phyloP scores from a whole-genome alignment of 2,888 invertebrate species.

The Adelognathus sp. region DNA sequence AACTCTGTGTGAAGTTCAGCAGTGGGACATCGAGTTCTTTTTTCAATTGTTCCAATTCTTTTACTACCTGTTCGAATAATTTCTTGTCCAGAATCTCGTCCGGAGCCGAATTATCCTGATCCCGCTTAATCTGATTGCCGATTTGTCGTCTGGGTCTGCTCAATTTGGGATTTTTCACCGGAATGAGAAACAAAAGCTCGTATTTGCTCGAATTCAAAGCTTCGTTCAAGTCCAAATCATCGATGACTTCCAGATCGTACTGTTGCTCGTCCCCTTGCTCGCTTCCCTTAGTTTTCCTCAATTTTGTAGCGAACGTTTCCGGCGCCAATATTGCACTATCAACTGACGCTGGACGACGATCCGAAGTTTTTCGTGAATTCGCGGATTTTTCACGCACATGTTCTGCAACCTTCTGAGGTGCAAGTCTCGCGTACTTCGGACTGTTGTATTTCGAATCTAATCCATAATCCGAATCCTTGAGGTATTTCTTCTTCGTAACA shows the following conservation, averaged over 20 bases:
- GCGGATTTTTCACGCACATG: background rate
- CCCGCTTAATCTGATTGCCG: slow-evolving; percentile 6
- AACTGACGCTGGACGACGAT: background rate
- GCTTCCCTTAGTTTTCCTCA: slow-evolving; percentile 24
- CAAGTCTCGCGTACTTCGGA: slow-evolving; percentile 46
- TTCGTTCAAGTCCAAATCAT: slow-evolving; percentile 39
- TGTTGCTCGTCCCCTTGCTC: background rate
- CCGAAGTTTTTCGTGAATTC: background rate
- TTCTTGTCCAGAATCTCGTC: too few relatives aligned
- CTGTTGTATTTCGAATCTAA: slow-evolving; percentile 7
- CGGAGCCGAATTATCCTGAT: background rate
- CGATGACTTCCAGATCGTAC: background rate
- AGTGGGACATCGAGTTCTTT: too few relatives aligned
- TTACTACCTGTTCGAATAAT: too few relatives aligned
- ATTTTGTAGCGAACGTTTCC: background rate
- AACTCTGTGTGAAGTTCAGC: too few relatives aligned
- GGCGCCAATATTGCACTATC: background rate
- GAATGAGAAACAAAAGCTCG: slow-evolving; percentile 59
- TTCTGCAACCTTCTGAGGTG: background rate
- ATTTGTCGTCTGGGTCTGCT: slow-evolving; percentile 36
- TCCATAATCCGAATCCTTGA: slow-evolving; percentile 29
- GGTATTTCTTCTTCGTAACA: slow-evolving; percentile 27
- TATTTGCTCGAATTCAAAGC: slow-evolving; percentile 40
- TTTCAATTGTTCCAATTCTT: too few relatives aligned
- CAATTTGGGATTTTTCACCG: slow-evolving; percentile 46